Percentiles rank a stretch among this genome's conserved stretches.
These are phyloP conservation scores for Boloria selene DNA, from an alignment of 2,888 invertebrate species.

Conservation along the genomic window DNA sequence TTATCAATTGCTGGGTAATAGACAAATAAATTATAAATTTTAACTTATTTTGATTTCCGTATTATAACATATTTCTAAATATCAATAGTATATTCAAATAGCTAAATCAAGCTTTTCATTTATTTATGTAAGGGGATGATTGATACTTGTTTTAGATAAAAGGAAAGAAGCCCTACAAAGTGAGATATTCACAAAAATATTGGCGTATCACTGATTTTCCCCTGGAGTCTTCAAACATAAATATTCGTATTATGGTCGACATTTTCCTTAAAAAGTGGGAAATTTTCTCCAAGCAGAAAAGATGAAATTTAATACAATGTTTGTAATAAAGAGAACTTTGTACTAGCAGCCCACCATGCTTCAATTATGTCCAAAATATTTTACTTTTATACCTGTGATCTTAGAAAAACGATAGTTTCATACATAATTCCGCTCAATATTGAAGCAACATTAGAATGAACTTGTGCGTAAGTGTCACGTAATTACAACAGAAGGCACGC, in stretches of 20 bases:
- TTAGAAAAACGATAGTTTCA: background rate
- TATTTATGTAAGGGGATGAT: background rate
- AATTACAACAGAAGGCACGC: no score
- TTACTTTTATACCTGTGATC: no score
- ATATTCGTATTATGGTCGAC: conserved; percentile 5
- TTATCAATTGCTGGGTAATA: no score
- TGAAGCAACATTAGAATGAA: no score
- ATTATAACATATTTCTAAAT: no score
- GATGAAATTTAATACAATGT: conserved; percentile 15
- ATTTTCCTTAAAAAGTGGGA: conserved; percentile 10
- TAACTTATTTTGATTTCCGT: no score
- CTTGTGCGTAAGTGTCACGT: no score
- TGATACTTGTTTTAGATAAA: conserved; percentile 11
- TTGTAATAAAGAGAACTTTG: conserved; percentile 8
- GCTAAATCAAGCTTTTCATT: no score
- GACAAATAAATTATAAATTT: no score
- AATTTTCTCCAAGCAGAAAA: background rate
- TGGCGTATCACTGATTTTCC: conserved; percentile 2
- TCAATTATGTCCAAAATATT: background rate
- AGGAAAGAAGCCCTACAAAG: background rate
- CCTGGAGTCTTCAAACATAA: conserved; percentile 9
- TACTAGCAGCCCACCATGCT: background rate
- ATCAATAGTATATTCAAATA: no score
- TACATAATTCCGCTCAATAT: no score
- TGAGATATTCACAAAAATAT: background rate